Percentiles rank a stretch among this genome's conserved stretches.
Evolutionary conservation across 2,888 invertebrate species (phyloP).

Genomic region (Callyntrura sp.): DNA sequence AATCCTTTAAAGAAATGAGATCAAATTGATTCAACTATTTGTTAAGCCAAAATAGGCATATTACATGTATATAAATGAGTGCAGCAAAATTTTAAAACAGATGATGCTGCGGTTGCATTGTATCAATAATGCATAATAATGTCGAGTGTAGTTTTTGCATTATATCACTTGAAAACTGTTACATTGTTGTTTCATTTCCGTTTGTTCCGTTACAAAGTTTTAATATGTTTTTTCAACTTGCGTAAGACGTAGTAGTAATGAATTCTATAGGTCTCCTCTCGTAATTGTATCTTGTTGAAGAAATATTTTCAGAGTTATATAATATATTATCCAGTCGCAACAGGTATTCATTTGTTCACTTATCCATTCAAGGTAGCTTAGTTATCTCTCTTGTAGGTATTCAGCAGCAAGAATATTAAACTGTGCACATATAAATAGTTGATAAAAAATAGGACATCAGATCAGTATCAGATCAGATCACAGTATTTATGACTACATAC

Average conservation of each 20-base stretch:
- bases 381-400: slow-evolving; percentile 43
- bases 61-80: background rate
- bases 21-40: slow-evolving; percentile 12
- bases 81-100: slow-evolving; percentile 18
- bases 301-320: background rate
- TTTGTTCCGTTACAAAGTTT: background rate
- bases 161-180: background rate
- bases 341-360: slow-evolving; percentile 9
- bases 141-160: slow-evolving; percentile 29
- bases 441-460: slow-evolving; percentile 35
- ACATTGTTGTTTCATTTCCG: slow-evolving; percentile 10
- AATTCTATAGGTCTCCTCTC: slow-evolving; percentile 8
- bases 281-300: background rate
- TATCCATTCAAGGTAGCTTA: slow-evolving; percentile 38
- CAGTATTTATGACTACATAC: slow-evolving; percentile 46
- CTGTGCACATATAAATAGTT: slow-evolving; percentile 17
- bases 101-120: background rate
- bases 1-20: background rate
- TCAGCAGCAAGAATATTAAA: slow-evolving; percentile 22
- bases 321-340: slow-evolving; percentile 18
- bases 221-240: slow-evolving; percentile 10
- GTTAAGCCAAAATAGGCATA: slow-evolving; percentile 20
- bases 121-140: slow-evolving; percentile 30
- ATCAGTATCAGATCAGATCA: slow-evolving; percentile 30
- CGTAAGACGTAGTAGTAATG: slow-evolving; percentile 21